Conservation (phyloP, 2,113 vertebrate genomes). For the Alectura lathami region DNA sequence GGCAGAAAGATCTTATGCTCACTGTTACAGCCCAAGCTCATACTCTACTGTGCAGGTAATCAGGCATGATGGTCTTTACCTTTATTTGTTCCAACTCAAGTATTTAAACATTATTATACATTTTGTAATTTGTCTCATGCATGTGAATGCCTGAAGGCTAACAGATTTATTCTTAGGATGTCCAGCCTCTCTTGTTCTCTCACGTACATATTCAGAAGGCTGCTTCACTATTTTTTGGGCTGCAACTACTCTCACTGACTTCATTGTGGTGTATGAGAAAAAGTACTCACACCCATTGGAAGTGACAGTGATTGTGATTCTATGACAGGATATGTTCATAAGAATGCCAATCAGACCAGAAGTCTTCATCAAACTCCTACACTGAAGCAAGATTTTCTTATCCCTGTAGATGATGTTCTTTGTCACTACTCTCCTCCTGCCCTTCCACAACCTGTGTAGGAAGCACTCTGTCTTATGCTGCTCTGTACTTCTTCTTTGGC, state of each 20-base stretch:
- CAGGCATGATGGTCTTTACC: not conserved
- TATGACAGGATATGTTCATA: not conserved
- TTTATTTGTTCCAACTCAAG: not conserved
- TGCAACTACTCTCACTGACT: not conserved
- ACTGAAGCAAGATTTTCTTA: not conserved
- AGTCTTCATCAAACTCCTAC: not conserved
- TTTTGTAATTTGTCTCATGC: not conserved
- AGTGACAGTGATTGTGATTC: not conserved
- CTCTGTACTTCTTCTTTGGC: not conserved
- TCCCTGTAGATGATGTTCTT: not conserved
- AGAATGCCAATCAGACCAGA: not conserved
- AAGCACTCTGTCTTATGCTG: not conserved
- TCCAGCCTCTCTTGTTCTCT: not conserved
- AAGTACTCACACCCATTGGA: not conserved
- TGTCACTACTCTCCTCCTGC: not conserved
- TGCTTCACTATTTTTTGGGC: not conserved
- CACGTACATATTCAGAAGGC: not conserved
- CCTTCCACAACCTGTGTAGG: not conserved
- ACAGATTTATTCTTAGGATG: not conserved
- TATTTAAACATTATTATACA: not conserved
- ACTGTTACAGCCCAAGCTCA: not conserved
- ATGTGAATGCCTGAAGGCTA: not conserved
- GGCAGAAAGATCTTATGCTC: not conserved
- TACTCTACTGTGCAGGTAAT: not conserved
- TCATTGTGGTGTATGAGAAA: not conserved